Evolutionary conservation across 2,888 invertebrate genomes (phyloP).

Genomic region (Mylabris sibirica): DNA sequence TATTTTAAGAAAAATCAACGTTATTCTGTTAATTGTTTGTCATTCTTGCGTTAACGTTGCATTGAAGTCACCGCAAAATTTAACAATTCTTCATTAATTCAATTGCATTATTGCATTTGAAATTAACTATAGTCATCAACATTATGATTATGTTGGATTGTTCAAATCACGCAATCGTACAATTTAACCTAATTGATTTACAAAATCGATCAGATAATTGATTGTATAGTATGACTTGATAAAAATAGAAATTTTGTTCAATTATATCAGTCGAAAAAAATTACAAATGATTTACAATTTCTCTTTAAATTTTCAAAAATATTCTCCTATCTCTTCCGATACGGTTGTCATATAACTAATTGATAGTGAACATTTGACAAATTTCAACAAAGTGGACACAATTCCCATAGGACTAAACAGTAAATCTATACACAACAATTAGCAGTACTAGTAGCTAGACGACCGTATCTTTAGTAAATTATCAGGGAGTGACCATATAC

Average conservation of each 20-base stretch:
- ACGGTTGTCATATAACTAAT: conserved; percentile 25
- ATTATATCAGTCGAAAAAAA: too few relatives aligned
- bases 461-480: conserved; percentile 53
- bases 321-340: conserved; percentile 14
- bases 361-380: conserved; percentile 50
- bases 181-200: not conserved
- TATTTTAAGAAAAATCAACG: too few relatives aligned
- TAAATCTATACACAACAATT: conserved; percentile 53
- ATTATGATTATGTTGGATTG: not conserved
- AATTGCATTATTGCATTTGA: not conserved
- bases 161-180: not conserved
- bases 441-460: conserved; percentile 52
- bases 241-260: too few relatives aligned
- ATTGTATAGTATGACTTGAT: too few relatives aligned
- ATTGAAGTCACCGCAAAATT: not conserved
- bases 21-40: too few relatives aligned
- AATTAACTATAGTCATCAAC: not conserved
- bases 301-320: conserved; percentile 5
- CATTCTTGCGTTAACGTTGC: not conserved
- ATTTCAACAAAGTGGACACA: conserved; percentile 45
- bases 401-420: conserved; percentile 42
- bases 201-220: not conserved
- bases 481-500: conserved; percentile 54
- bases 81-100: not conserved
- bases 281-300: conserved; percentile 4